phyloP scores from a whole-genome alignment of 2,888 invertebrate genomes.

The Diaphora mendica region DNA sequence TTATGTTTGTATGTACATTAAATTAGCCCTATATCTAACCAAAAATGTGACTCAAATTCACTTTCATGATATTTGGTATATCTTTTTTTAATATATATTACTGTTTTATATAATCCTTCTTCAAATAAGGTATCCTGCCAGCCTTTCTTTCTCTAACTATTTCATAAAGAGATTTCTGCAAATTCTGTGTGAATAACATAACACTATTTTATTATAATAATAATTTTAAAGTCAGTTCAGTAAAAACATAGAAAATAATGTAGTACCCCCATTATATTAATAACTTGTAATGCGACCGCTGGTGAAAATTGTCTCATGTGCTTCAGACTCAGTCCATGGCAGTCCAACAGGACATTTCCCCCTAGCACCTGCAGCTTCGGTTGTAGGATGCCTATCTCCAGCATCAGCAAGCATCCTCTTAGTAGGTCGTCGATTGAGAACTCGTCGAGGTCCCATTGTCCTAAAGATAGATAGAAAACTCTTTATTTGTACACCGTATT shows the following conservation, averaged over 20 bases:
- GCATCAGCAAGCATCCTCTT: constrained; percentile 88
- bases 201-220: neutral
- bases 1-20: too few species aligned
- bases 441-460: constrained; percentile 90
- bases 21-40: too few species aligned
- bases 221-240: neutral
- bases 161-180: too few species aligned
- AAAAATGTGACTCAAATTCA: too few species aligned
- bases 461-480: constrained; percentile 64
- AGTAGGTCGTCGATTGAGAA: constrained; percentile 89
- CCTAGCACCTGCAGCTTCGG: constrained; percentile 91
- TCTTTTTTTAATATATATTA: too few species aligned
- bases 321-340: constrained; percentile 89
- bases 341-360: constrained; percentile 90
- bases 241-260: neutral
- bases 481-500: neutral
- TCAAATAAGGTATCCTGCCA: too few species aligned
- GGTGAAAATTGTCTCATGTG: constrained; percentile 91
- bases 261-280: constrained; percentile 89
- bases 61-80: too few species aligned
- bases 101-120: too few species aligned
- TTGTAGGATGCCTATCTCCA: constrained; percentile 92
- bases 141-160: too few species aligned
- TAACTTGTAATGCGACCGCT: constrained; percentile 87
- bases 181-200: neutral